Percentiles rank a stretch among this genome's conserved stretches.
These are phyloP conservation scores for Salvelinus sp. DNA, from an alignment of 2,113 vertebrate species.

Conservation along the genomic window DNA sequence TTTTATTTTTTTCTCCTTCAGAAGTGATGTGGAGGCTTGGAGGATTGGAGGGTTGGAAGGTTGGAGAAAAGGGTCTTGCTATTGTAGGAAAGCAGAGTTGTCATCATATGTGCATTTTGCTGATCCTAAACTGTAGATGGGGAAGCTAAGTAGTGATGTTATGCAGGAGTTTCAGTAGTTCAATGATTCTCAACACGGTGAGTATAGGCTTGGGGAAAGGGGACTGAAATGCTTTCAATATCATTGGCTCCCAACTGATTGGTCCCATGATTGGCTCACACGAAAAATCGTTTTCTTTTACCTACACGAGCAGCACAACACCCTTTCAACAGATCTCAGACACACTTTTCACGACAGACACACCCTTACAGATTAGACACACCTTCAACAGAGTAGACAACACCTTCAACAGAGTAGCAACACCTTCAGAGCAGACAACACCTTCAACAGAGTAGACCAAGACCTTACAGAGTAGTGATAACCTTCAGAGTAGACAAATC, in stretches of 20 bases:
- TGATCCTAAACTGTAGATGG: slow-evolving; percentile 47
- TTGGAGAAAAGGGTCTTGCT: slow-evolving; percentile 25
- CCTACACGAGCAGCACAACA: too few relatives aligned
- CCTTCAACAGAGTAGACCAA: too few relatives aligned
- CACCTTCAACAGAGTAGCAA: too few relatives aligned
- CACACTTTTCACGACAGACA: too few relatives aligned
- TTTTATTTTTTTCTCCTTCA: background rate
- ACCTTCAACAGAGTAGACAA: too few relatives aligned
- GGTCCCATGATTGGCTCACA: too few relatives aligned
- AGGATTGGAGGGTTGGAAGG: background rate
- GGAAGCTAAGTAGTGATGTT: slow-evolving; percentile 30
- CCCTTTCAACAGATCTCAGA: too few relatives aligned
- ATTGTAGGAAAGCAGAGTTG: slow-evolving; percentile 27
- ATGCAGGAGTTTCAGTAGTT: slow-evolving; percentile 50
- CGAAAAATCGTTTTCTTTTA: too few relatives aligned
- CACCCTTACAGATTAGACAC: too few relatives aligned
- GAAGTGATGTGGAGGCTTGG: slow-evolving; percentile 1
- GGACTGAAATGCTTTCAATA: background rate
- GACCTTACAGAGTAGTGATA: too few relatives aligned
- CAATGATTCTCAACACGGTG: background rate
- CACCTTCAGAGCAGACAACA: too few relatives aligned
- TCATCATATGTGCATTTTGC: slow-evolving; percentile 48
- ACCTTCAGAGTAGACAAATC: too few relatives aligned
- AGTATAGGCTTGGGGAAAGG: background rate
- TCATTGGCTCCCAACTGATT: background rate